Evolutionary conservation across 2,888 invertebrate species (phyloP).

Genomic region (Carpatolechia fugitivella): DNA sequence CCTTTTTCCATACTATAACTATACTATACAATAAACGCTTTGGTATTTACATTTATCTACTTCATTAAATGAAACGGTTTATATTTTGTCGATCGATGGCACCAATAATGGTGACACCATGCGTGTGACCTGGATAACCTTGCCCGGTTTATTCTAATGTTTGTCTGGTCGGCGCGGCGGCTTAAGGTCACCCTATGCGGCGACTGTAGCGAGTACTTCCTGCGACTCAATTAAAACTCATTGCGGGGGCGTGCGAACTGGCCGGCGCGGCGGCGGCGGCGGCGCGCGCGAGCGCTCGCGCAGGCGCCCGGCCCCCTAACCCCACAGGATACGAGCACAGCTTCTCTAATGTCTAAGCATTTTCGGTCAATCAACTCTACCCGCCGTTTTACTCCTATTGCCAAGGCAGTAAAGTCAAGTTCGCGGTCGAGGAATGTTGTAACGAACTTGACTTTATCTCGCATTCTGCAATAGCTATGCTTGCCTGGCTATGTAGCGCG

Average conservation of each 20-base stretch:
- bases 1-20: no score
- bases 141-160: not conserved
- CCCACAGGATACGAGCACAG: slow-evolving; percentile 60
- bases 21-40: no score
- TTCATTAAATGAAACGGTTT: not conserved
- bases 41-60: not conserved
- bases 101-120: not conserved
- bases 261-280: slow-evolving; percentile 25
- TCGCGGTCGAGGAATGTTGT: slow-evolving; percentile 5
- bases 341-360: slow-evolving; percentile 52
- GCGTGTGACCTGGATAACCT: not conserved
- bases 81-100: not conserved
- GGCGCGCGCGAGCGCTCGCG: not conserved
- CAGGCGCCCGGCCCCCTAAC: slow-evolving; percentile 35
- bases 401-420: slow-evolving; percentile 3
- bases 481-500: not conserved
- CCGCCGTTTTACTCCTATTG: slow-evolving; percentile 7
- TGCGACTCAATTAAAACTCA: slow-evolving; percentile 74
- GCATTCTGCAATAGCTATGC: not conserved
- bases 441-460: slow-evolving; percentile 7
- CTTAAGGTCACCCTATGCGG: slow-evolving; percentile 59
- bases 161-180: slow-evolving; percentile 15
- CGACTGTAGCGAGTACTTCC: slow-evolving; percentile 61
- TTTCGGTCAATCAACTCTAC: slow-evolving; percentile 53
- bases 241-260: slow-evolving; percentile 74